phyloP scores from a whole-genome alignment of 2,888 invertebrate species.

The Troilus luridus region DNA sequence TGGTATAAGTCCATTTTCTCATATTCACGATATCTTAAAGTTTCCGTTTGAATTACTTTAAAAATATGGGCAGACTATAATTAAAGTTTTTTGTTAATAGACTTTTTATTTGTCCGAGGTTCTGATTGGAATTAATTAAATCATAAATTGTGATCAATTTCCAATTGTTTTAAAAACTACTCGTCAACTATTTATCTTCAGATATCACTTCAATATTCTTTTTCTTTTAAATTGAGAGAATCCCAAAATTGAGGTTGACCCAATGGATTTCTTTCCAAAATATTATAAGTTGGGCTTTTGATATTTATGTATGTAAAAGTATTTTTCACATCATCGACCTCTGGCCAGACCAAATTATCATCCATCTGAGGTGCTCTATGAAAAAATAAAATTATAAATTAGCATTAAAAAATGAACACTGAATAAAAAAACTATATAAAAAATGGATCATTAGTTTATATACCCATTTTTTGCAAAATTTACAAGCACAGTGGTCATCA shows the following conservation, averaged over 20 bases:
- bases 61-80: too few relatives aligned
- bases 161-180: not conserved
- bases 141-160: too few relatives aligned
- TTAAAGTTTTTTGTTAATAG: not conserved
- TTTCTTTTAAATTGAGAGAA: constrained; percentile 17
- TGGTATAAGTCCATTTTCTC: too few relatives aligned
- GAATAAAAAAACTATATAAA: not conserved
- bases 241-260: constrained; percentile 14
- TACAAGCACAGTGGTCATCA: constrained; percentile 5
- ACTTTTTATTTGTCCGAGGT: too few relatives aligned
- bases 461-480: constrained; percentile 48
- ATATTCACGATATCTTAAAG: too few relatives aligned
- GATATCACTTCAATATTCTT: not conserved
- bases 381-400: not conserved
- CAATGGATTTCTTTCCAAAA: not conserved
- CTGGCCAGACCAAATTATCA: constrained; percentile 34
- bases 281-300: not conserved
- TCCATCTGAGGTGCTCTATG: not conserved
- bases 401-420: not conserved
- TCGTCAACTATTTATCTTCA: not conserved
- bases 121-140: not conserved
- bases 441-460: not conserved
- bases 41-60: too few relatives aligned
- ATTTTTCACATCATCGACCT: not conserved
- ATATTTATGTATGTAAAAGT: constrained; percentile 39